Base-by-base conservation (phyloP, 2,797 vertebrate genomes). In the Delichon dasypus region DNA sequence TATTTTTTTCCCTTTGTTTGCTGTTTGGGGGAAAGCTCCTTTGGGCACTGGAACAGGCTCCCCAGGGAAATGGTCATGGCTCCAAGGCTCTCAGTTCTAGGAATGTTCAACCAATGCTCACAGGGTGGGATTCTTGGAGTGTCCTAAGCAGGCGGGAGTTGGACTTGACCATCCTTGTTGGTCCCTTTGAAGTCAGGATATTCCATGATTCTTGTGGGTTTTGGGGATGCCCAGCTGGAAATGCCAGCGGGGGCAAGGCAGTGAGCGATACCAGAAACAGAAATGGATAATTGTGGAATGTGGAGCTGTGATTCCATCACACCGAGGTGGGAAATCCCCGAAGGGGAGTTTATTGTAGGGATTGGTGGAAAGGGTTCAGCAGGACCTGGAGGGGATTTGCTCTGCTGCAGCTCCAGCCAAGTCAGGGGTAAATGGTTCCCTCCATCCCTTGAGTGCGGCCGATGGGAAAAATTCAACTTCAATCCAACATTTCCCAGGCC, bases 341-440 rank as follows among this genome's bases (percentile, higher is more conserved):
- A 0, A 34, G 36, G 61, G 34, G 30, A 18, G 29, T 2, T 16
- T 16, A 0, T 29, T 11, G 4, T 0, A 64, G 38, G 27, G n/a
- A 4, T 6, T 2, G 7, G 5, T 38, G 48, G 23, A 13, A 50
- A 60, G 26, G 29, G 32, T 16, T 64, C 21, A 14, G 26, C n/a
- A 9, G 85, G 47, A 42, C 17, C 22, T 23, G 65, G 9, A 4
- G 42, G 17, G 14, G 32, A 2, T 71, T 64, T 45, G 60, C 72
- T 58, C 58, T 30, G 48, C 65, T 70, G 18, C 77, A 65, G 13
- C 50, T 61, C 67, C 32, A 11, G 54, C 72, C 47, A 14, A 8
- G 13, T 7, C 50, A 26, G 11, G 18, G 13, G 3, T 1, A 7
- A 6, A 4, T 3, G 0, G 3, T 67, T 93, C 54, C 23, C 64